Evolutionary conservation across 1,140 invertebrate species (phyloP).

Genomic region (Laupala kohalensis): DNA sequence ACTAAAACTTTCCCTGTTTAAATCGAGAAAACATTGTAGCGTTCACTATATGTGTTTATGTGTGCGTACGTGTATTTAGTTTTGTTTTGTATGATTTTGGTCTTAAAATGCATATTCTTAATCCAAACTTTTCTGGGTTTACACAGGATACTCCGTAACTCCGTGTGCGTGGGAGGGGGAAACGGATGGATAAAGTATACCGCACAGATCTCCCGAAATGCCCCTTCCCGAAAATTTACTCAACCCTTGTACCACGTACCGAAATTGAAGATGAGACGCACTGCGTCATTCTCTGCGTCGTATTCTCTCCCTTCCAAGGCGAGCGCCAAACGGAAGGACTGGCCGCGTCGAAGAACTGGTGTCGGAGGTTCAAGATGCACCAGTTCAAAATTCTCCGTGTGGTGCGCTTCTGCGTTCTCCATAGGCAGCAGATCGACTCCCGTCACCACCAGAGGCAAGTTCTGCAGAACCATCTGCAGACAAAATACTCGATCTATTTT

Average conservation of each 20-base stretch:
- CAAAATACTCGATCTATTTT: no score
- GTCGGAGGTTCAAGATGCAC: conserved; percentile 23
- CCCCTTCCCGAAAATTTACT: neutral
- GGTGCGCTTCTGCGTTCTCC: conserved; percentile 46
- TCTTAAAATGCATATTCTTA: neutral
- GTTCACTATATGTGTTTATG: neutral
- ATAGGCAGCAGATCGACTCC: conserved; percentile 43
- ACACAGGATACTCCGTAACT: neutral
- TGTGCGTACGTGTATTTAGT: neutral
- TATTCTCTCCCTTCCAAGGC: neutral
- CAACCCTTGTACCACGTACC: conserved; percentile 4
- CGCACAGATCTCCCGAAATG: neutral
- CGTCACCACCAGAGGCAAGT: conserved; percentile 31
- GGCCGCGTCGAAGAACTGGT: conserved; percentile 31
- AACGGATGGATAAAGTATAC: neutral
- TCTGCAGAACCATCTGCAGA: neutral
- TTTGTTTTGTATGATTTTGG: neutral
- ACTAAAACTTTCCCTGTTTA: no score
- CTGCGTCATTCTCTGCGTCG: conserved; percentile 3
- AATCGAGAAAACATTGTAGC: no score
- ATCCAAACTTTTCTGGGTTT: neutral
- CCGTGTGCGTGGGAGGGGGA: neutral
- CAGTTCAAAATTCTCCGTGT: conserved; percentile 32
- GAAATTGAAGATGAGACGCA: conserved; percentile 14
- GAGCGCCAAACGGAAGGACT: conserved; percentile 27